phyloP scores from a whole-genome alignment of 2,797 vertebrate genomes.

The Melanotaenia pygmaea region DNA sequence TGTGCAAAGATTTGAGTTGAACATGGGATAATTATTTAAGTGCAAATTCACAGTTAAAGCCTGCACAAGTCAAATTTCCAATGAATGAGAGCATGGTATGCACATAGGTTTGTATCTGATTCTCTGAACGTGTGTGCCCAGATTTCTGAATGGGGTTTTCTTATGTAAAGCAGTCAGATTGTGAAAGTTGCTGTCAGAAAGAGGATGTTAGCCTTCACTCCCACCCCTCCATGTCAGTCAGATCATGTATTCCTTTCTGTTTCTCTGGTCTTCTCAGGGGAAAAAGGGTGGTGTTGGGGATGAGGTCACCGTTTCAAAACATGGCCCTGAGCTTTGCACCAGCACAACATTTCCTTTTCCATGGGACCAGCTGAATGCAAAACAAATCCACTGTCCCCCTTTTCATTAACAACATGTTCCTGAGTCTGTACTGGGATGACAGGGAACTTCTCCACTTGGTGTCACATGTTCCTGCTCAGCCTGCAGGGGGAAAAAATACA shows the following conservation, averaged over 20 bases:
- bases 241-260: conserved; percentile 12
- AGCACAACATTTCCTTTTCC: conserved; percentile 67
- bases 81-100: conserved; percentile 14
- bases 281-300: conserved; percentile 68
- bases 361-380: conserved; percentile 22
- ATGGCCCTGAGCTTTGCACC: conserved; percentile 56
- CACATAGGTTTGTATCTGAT: conserved; percentile 7
- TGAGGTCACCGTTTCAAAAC: conserved; percentile 78
- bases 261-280: conserved; percentile 47
- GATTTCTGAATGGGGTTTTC: conserved; percentile 56
- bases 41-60: neutral
- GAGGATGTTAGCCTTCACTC: conserved; percentile 47
- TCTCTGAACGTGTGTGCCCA: conserved; percentile 27
- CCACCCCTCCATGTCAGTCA: conserved; percentile 36
- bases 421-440: conserved; percentile 11
- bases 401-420: conserved; percentile 6
- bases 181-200: conserved; percentile 52
- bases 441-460: conserved; percentile 12
- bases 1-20: neutral
- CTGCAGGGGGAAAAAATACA: conserved; percentile 20
- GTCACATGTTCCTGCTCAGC: conserved; percentile 48
- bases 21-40: neutral
- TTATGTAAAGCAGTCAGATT: conserved; percentile 60
- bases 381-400: conserved; percentile 20
- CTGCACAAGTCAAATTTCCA: neutral